Evolutionary conservation across 2,797 vertebrate genomes (phyloP).

Genomic region (Podarcis lilfordi): DNA sequence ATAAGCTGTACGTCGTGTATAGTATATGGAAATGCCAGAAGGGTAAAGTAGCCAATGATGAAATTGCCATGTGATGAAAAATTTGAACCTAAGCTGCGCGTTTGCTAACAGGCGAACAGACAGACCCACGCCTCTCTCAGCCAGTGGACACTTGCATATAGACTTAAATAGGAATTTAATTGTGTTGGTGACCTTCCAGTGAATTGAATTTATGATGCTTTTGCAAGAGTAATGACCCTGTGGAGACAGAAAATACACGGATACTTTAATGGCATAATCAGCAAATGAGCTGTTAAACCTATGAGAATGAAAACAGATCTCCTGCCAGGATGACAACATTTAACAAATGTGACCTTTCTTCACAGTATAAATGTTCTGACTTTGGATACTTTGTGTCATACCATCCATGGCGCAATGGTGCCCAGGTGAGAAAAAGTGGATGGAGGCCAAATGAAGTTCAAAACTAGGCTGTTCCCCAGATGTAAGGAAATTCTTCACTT

Average conservation of each 20-base stretch:
- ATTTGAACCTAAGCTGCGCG: no score
- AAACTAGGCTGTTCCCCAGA: background rate
- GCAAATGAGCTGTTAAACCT: background rate
- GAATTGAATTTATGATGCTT: constrained; percentile 6
- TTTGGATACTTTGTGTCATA: background rate
- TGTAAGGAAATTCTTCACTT: background rate
- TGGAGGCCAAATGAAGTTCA: background rate
- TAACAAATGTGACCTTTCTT: background rate
- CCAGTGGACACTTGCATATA: background rate
- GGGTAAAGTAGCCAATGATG: background rate
- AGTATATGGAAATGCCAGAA: background rate
- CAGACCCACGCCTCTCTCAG: background rate
- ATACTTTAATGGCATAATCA: constrained; percentile 27
- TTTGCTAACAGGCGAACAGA: no score
- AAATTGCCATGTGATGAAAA: background rate
- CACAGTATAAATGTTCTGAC: background rate
- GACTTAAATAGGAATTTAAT: background rate
- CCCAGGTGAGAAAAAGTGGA: background rate
- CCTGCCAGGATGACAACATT: background rate
- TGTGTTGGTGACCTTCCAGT: background rate
- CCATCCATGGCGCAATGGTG: background rate
- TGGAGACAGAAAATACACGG: background rate
- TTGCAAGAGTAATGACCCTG: background rate
- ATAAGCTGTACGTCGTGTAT: background rate
- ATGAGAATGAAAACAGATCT: background rate